phyloP scores from a whole-genome alignment of 1,140 invertebrate species.

The Drosophila carrolli region DNA sequence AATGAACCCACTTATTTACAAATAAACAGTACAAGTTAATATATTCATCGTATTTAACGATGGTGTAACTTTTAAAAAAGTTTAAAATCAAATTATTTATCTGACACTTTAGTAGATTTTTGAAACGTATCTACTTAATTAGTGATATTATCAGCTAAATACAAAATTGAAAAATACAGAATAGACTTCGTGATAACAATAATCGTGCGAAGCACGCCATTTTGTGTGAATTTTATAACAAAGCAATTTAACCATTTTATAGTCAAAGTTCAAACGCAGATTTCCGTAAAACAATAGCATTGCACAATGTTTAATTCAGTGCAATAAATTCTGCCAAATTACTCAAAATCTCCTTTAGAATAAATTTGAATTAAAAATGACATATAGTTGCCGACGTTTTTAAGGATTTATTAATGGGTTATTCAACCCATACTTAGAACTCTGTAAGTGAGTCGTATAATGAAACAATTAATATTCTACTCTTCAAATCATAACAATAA shows the following conservation, averaged over 20 bases:
- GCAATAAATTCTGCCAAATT: conserved; percentile 2
- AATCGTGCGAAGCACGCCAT: conserved; percentile 41
- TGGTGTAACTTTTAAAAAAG: too few relatives aligned
- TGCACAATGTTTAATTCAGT: conserved; percentile 1
- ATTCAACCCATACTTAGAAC: background rate
- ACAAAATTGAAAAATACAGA: conserved; percentile 21
- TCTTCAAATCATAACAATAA: background rate
- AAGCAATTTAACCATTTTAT: conserved; percentile 11
- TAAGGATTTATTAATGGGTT: conserved; percentile 1
- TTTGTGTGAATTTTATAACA: conserved; percentile 50
- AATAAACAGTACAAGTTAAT: too few relatives aligned
- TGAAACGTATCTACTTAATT: background rate
- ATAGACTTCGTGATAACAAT: conserved; percentile 7
- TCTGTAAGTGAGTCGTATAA: conserved; percentile 1
- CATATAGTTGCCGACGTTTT: background rate
- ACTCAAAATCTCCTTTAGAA: background rate
- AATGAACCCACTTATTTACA: too few relatives aligned
- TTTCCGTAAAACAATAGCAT: conserved; percentile 17
- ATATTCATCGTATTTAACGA: too few relatives aligned
- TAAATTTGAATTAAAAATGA: too few relatives aligned
- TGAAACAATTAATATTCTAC: conserved; percentile 10
- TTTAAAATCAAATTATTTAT: background rate
- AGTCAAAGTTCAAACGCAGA: conserved; percentile 18
- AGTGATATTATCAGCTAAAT: conserved; percentile 18
- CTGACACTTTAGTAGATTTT: conserved; percentile 17